Percentiles rank a stretch among this genome's conserved stretches.
These are phyloP conservation scores for Ptychobarbus kaznakovi DNA, from an alignment of 2,797 vertebrate species.

Conservation along the genomic window DNA sequence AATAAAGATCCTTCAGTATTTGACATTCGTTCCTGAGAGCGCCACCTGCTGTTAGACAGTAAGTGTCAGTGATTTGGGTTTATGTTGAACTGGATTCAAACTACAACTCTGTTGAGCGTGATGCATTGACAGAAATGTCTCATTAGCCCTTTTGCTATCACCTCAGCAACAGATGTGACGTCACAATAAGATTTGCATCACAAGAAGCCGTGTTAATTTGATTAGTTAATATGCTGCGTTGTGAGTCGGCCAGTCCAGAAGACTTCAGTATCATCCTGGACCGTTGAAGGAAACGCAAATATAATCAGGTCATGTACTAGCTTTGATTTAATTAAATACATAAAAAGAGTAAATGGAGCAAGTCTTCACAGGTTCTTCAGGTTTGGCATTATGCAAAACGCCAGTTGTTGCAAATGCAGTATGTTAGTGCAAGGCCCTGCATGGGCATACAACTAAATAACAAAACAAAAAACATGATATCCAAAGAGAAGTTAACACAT, in stretches of 20 bases:
- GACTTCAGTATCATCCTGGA: constrained; percentile 5
- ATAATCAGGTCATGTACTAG: background rate
- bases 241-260: background rate
- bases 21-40: constrained; percentile 76
- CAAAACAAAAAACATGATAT: background rate
- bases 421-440: background rate
- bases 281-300: background rate
- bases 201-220: constrained; percentile 5
- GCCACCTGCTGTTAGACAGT: constrained; percentile 59
- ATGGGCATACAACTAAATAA: background rate
- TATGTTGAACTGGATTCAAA: background rate
- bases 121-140: constrained; percentile 29
- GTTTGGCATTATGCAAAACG: background rate
- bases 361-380: constrained; percentile 7
- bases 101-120: constrained; percentile 16
- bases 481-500: background rate
- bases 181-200: constrained; percentile 46
- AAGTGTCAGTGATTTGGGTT: constrained; percentile 42
- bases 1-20: constrained; percentile 59
- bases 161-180: constrained; percentile 27
- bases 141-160: constrained; percentile 59
- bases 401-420: background rate
- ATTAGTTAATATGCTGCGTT: background rate
- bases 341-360: background rate
- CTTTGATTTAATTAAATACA: background rate